Evolutionary conservation across 2,113 vertebrate genomes (phyloP).

Genomic region (Labeo rohita): DNA sequence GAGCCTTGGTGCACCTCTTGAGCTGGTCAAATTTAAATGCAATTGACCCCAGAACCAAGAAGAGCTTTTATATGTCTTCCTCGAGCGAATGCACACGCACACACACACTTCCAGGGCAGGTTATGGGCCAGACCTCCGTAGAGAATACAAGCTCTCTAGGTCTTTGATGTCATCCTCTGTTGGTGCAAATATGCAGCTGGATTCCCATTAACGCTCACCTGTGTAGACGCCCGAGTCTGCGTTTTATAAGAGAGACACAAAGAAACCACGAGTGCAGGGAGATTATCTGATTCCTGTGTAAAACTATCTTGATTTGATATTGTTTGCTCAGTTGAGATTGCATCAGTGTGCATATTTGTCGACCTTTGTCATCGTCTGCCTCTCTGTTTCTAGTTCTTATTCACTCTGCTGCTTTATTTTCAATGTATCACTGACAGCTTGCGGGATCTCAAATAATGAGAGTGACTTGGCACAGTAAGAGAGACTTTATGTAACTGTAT

Average conservation of each 20-base stretch:
- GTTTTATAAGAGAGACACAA: not conserved
- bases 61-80: not conserved
- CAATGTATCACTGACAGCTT: not conserved
- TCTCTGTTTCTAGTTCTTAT: slow-evolving; percentile 20
- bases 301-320: slow-evolving; percentile 42
- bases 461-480: not conserved
- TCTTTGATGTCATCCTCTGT: slow-evolving; percentile 11
- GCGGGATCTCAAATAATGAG: not conserved
- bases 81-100: slow-evolving; percentile 1
- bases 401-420: not conserved
- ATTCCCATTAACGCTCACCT: not conserved
- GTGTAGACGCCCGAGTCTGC: no score
- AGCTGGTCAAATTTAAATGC: slow-evolving; percentile 21
- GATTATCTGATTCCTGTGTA: not conserved
- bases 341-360: slow-evolving; percentile 30
- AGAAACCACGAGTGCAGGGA: not conserved
- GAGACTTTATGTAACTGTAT: not conserved
- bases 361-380: not conserved
- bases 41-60: slow-evolving; percentile 24
- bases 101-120: not conserved
- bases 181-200: not conserved
- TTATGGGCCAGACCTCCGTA: not conserved
- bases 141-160: slow-evolving; percentile 5
- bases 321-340: slow-evolving; percentile 20
- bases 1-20: not conserved